Conservation (phyloP, 2,797 vertebrate species). For the Lithobates pipiens region DNA sequence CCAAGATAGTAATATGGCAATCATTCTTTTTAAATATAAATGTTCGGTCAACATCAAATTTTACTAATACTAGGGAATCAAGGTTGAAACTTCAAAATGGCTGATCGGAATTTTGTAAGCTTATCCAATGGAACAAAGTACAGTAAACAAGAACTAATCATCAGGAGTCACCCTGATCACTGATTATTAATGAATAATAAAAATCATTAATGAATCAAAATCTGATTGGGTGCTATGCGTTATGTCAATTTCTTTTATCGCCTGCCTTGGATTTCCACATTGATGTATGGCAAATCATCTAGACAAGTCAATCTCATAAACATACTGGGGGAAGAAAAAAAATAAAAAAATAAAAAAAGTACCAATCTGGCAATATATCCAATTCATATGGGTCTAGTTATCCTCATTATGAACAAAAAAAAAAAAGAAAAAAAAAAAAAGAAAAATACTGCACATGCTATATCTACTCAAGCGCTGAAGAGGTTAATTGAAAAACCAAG, state of each 20-base stretch:
- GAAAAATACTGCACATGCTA: too few relatives aligned
- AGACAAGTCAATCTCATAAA: neutral
- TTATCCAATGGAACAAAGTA: neutral
- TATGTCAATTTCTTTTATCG: too few relatives aligned
- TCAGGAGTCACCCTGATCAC: neutral
- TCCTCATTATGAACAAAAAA: too few relatives aligned
- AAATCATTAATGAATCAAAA: neutral
- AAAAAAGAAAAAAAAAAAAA: too few relatives aligned
- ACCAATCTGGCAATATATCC: neutral
- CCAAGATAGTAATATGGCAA: too few relatives aligned
- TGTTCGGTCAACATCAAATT: too few relatives aligned
- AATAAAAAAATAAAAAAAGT: neutral
- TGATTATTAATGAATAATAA: too few relatives aligned
- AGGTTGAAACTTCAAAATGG: neutral
- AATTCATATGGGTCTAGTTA: neutral
- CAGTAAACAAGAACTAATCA: too few relatives aligned
- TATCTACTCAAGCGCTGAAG: neutral
- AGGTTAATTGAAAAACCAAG: conserved; percentile 30
- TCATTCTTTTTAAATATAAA: too few relatives aligned
- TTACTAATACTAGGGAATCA: too few relatives aligned
- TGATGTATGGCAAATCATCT: too few relatives aligned
- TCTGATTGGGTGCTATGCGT: neutral
- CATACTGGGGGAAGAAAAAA: neutral
- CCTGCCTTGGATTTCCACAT: neutral
- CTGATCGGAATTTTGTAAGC: neutral